A percentile compares a stretch with the other conserved stretches of the same genome.
Evolutionary conservation across 2,113 vertebrate genomes (phyloP).

Genomic region (Microtus montanus): DNA sequence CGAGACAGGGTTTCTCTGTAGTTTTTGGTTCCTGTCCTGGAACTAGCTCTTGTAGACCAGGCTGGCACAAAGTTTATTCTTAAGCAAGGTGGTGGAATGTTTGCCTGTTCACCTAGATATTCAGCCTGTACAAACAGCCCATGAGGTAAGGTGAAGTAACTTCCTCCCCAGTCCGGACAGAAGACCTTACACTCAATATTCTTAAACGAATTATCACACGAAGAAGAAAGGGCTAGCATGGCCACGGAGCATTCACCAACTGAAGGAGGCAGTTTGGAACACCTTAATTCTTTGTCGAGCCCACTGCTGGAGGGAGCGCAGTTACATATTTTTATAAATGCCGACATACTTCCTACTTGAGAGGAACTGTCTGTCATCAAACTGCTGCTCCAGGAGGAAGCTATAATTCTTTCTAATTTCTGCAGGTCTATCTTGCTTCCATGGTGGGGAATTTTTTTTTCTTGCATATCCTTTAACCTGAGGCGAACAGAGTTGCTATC

Average conservation of each 20-base stretch:
- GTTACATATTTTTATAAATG: background rate
- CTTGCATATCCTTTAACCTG: conserved; percentile 89
- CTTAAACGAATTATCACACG: background rate
- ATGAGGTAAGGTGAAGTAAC: background rate
- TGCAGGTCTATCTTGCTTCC: conserved; percentile 85
- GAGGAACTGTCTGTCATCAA: conserved; percentile 3
- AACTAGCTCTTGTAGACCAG: too few relatives aligned
- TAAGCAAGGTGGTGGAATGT: background rate
- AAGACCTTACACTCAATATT: background rate
- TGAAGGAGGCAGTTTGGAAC: conserved; percentile 44
- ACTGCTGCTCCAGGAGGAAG: conserved; percentile 73
- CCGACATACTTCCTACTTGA: background rate
- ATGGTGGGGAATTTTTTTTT: conserved; percentile 75
- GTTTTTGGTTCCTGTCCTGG: too few relatives aligned
- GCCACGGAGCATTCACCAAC: background rate
- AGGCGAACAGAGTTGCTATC: conserved; percentile 55
- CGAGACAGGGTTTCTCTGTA: too few relatives aligned
- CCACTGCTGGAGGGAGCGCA: background rate
- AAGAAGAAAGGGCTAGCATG: conserved; percentile 10
- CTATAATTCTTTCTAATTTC: conserved; percentile 72
- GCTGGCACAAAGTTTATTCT: background rate
- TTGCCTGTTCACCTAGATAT: background rate
- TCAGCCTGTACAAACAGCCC: background rate
- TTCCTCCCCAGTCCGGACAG: background rate
- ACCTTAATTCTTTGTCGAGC: conserved; percentile 36